These are phyloP conservation scores for Dermolepida albohirtum DNA, from an alignment of 2,888 invertebrate genomes.

Conservation along the genomic window DNA sequence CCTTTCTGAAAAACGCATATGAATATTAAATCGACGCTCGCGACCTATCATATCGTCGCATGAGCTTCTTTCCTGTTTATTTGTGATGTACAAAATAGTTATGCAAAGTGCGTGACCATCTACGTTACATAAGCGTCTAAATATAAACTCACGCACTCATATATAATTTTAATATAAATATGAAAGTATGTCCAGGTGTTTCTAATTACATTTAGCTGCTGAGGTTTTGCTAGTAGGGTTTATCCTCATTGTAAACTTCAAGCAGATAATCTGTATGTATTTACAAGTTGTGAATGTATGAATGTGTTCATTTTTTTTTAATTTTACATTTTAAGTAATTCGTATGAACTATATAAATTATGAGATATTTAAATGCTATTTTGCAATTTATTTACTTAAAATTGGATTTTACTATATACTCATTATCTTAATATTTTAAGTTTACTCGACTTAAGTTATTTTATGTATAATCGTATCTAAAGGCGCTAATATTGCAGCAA, in stretches of 20 bases:
- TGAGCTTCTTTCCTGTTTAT: slow-evolving; percentile 55
- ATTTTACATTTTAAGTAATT: no score
- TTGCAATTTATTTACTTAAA: no score
- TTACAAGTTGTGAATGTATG: slow-evolving; percentile 1
- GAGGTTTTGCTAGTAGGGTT: slow-evolving; percentile 17
- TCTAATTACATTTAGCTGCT: slow-evolving; percentile 34
- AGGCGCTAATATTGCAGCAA: no score
- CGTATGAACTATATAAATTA: no score
- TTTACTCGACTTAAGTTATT: no score
- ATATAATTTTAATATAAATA: slow-evolving; percentile 31
- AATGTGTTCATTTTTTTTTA: background rate
- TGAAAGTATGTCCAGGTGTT: slow-evolving; percentile 40
- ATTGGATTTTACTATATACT: no score
- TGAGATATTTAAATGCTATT: no score
- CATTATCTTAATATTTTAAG: no score
- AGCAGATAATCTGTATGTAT: slow-evolving; percentile 8
- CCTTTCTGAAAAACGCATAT: slow-evolving; percentile 54
- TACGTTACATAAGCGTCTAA: slow-evolving; percentile 49
- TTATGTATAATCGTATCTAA: no score
- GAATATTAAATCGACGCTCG: slow-evolving; percentile 54
- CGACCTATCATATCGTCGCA: slow-evolving; percentile 53
- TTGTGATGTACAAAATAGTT: slow-evolving; percentile 43
- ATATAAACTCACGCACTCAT: slow-evolving; percentile 43
- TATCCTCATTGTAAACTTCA: slow-evolving; percentile 2
- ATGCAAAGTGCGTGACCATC: slow-evolving; percentile 49